Percentiles rank a stretch among this genome's conserved stretches.
Conservation (phyloP, 2,888 invertebrate species). For the Andrena haemorrhoa region DNA sequence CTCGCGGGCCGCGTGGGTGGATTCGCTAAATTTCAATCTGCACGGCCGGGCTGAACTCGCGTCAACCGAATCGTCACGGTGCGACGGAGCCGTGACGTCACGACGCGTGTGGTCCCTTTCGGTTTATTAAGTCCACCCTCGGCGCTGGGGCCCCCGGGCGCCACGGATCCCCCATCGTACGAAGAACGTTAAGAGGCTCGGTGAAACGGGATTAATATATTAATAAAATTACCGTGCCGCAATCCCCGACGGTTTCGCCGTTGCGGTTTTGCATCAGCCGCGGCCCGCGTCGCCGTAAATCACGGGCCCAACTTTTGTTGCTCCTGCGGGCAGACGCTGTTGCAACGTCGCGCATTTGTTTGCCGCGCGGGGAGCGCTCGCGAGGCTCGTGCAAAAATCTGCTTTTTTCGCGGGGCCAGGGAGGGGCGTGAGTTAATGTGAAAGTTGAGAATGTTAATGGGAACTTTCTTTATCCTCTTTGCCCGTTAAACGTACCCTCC, state of each 20-base stretch:
- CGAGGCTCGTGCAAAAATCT: too few relatives aligned
- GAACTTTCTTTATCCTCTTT: not conserved
- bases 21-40: conserved; percentile 65
- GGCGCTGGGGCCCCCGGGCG: conserved; percentile 37
- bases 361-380: not conserved
- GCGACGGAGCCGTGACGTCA: conserved; percentile 56
- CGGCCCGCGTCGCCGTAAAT: conserved; percentile 19
- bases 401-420: too few relatives aligned
- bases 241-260: not conserved
- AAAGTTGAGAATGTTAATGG: not conserved
- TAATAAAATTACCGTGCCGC: conserved; percentile 53
- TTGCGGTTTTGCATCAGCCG: conserved; percentile 6
- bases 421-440: too few relatives aligned
- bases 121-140: conserved; percentile 64
- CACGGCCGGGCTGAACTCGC: conserved; percentile 15
- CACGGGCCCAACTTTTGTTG: conserved; percentile 3
- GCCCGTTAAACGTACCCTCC: too few relatives aligned
- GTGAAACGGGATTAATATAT: conserved; percentile 60
- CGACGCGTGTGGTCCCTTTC: conserved; percentile 64
- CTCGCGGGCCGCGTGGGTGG: conserved; percentile 44
- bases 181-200: conserved; percentile 33
- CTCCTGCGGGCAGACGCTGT: not conserved
- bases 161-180: conserved; percentile 17
- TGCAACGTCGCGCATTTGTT: not conserved
- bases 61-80: conserved; percentile 54